Base-by-base conservation (phyloP, 1,140 invertebrate species). In the Physella acuta region DNA sequence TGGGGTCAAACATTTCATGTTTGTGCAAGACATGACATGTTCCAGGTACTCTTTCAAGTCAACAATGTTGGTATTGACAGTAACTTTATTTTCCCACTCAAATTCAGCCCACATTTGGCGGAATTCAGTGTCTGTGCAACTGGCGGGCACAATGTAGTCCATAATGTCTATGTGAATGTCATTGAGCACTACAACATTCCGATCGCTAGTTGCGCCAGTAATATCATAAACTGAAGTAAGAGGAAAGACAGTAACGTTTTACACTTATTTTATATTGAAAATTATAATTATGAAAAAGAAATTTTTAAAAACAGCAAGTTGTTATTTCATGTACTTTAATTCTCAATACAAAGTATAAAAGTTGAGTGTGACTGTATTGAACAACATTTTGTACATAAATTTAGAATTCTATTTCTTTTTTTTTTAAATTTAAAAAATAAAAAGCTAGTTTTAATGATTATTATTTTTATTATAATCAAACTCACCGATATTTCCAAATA, bases 121-220 rank as follows among this genome's bases (percentile, higher is more conserved):
- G 87, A 99, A 99, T 86, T 99, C 96, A 0, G 90, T 90, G 84
- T 99, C 97, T 34, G 91, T 95, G 84, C 96, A 99, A 31, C 88
- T 87, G 1, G 95, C 95, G n/a, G 98, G 97, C 44, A 98, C 92
- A 78, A 99, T 99, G 85, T 99, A 99, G 87, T 99, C 98, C 94
- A 99, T 98, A 71, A 99, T 99, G 86, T 99, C 97, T 81, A 99
- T 98, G 84, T 98, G 96, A 81, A 99, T 99, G 82, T 99, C 97
- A 82, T 99, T 98, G 20, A 99, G 87, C 24, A 99, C 96, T 36
- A 99, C 96, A 70, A 98, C 96, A 85, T 97, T 98, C 74, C 94
- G 88, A 83, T 98, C 95, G 66, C 93, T 94, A 3, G 92, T 92
- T 28, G 96, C 94, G 39, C 96, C 94, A 60, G 90, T 92, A 44